Base-by-base conservation (phyloP, 2,113 vertebrate genomes). In the Anoplopoma fimbria region DNA sequence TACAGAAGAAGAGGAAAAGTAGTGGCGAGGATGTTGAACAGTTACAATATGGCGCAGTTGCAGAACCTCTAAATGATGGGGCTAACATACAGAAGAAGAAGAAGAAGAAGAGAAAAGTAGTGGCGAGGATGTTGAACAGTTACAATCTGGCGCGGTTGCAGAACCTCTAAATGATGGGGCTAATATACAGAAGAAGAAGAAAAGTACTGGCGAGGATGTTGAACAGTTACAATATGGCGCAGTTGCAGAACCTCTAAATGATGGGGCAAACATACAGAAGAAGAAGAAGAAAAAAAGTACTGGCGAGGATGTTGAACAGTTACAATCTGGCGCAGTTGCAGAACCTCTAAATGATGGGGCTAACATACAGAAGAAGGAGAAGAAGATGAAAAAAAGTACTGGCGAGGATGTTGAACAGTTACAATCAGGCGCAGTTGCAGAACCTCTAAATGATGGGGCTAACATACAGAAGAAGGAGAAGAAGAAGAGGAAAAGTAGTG, bases 401-500 rank as follows among this genome's bases (percentile, higher is more conserved):
- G 5, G 7, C 3, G 36, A 61, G 10, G 55, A 63, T 10, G 49
- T n/a, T 8, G 34, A 84, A 62, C 10, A 12, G 29, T 38, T 31
- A 29, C 15, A 84, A 23, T 38, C 33, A 1, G 8, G 4, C 2
- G 0, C 36, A 3, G 10, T 19, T 71, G 13, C 51, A 1, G 53
- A 87, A 74, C 14, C 49, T 49, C 27, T 5, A 6, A 36, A 33
- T 21, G 21, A 78, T n/a, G 61, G 38, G 12, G 71, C 8, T 2
- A 36, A 67, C 8, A 19, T 3, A 1, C 27, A 60, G 57, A 60
- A n/a, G n/a, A n/a, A n/a, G n/a, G n/a, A 60, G 57, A 75, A 51
- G 64, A 86, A 77, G 34, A 72, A 69, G 14, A 73, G 38, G 64
- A 85, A 77, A 47, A 72, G 62, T 68, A 62, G 25, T 0, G 8